Base-by-base conservation (phyloP, 2,888 invertebrate species). In the Sepioteuthis lessoniana region DNA sequence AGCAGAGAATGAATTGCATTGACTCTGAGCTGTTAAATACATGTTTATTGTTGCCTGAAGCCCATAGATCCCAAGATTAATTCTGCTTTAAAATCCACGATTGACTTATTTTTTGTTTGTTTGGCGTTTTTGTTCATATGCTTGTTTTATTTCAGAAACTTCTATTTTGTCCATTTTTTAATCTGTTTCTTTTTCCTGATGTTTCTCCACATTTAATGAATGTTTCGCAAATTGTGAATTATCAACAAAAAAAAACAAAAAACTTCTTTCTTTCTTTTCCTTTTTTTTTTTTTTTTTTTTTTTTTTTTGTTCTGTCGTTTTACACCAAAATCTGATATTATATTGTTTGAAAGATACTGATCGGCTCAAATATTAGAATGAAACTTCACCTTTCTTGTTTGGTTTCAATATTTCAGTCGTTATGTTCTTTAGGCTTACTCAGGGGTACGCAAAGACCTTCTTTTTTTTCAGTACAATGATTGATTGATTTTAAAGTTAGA, bases 341-440 rank as follows among this genome's bases (percentile, higher is more conserved):
- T n/a, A 8, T 76, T 55, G 7, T 47, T 1, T 1, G 10, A 19
- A 13, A 1, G 16, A 19, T 47, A 47, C 47, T 16, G 42, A 42
- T 42, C 42, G 7, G 50, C 25, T 13, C 19, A 50, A 21, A 25
- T 16, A 50, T 50, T 55, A 55, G 25, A 76, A 13, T 31, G 8
- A n/a, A 7, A 2, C 50, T 19, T 1, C 16, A 3, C 5, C 7
- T n/a, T 76, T 10, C 0, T 31, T 31, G 0, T n/a, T 4, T 8
- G 31, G 28, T 76, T 76, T 28, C 8, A 60, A 28, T 60, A 28
- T 60, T 60, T 60, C 76, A 31, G 8, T 0, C n/a, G 31, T 10
- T 0, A n/a, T 76, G 8, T 76, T 76, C n/a, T 13, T 31, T n/a
- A 13, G 76, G 13, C 31, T 31, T 55, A 21, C 25, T 13, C 16